phyloP scores from a whole-genome alignment of 2,113 vertebrate species.

The Mus spicilegus region DNA sequence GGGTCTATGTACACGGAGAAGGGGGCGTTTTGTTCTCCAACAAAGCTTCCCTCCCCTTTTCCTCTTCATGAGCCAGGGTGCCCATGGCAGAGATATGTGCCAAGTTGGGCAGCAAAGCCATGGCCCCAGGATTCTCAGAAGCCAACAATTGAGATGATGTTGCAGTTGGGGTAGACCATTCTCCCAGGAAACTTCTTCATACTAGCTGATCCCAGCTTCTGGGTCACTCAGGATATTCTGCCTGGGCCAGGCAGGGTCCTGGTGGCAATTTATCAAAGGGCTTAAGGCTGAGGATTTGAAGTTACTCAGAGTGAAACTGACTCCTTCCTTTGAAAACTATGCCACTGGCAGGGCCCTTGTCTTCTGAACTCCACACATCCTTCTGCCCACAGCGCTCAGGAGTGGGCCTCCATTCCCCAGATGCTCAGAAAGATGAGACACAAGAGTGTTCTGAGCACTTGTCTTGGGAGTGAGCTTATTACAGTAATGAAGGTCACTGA shows the following conservation, averaged over 20 bases:
- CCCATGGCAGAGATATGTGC: background rate
- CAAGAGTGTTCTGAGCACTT: background rate
- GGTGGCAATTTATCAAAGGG: background rate
- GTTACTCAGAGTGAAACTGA: background rate
- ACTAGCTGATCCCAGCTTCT: background rate
- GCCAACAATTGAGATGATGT: background rate
- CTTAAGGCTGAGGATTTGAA: background rate
- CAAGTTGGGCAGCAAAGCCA: background rate
- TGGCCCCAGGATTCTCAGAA: background rate
- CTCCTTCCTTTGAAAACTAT: background rate
- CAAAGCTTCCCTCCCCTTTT: background rate
- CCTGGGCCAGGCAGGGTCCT: background rate
- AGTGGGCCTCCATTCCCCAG: background rate
- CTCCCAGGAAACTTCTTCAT: background rate
- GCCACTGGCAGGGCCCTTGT: background rate
- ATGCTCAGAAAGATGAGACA: background rate
- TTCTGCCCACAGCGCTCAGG: background rate
- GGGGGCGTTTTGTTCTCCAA: background rate
- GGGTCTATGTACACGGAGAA: background rate
- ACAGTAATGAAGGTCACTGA: accelerated
- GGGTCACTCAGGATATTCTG: background rate
- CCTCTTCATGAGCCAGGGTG: background rate
- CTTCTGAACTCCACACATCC: background rate
- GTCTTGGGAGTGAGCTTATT: background rate
- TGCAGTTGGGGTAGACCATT: background rate